Evolutionary conservation across 2,888 invertebrate species (phyloP).

Genomic region (Cephus runcator): DNA sequence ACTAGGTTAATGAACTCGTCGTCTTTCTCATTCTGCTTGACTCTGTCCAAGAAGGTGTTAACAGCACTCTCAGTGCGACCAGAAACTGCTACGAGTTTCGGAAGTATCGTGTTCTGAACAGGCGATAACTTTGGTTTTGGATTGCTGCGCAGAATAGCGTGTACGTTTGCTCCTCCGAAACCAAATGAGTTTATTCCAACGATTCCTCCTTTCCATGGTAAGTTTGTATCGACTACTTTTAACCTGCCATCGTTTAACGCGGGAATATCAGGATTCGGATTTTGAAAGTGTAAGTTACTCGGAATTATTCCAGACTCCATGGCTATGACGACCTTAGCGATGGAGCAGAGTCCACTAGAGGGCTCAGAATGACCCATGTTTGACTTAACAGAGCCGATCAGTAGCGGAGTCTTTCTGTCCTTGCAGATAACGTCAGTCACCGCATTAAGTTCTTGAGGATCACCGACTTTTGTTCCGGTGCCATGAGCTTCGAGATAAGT

Average conservation of each 20-base stretch:
- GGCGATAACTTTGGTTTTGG: slow-evolving; percentile 74
- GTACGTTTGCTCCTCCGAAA: slow-evolving; percentile 98
- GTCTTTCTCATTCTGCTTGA: slow-evolving; percentile 69
- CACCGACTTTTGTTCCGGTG: slow-evolving; percentile 98
- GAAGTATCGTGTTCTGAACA: slow-evolving; percentile 68
- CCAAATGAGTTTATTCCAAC: slow-evolving; percentile 97
- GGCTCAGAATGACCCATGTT: slow-evolving; percentile 99
- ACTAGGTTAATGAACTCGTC: slow-evolving; percentile 84
- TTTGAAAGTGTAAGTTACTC: slow-evolving; percentile 87
- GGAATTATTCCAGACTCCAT: slow-evolving; percentile 94
- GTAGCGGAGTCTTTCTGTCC: slow-evolving; percentile 79
- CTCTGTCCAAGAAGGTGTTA: slow-evolving; percentile 73
- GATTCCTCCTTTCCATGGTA: slow-evolving; percentile 90
- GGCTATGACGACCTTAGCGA: slow-evolving; percentile 91
- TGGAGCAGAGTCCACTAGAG: slow-evolving; percentile 88
- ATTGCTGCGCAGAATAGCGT: slow-evolving; percentile 85
- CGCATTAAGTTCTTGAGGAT: slow-evolving; percentile 96
- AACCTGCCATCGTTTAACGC: slow-evolving; percentile 90
- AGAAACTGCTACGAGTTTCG: slow-evolving; percentile 80
- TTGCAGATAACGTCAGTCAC: slow-evolving; percentile 93
- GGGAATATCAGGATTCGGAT: slow-evolving; percentile 90
- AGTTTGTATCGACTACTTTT: slow-evolving; percentile 87
- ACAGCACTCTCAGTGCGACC: slow-evolving; percentile 89
- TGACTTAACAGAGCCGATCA: slow-evolving; percentile 96
- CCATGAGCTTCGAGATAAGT: slow-evolving; percentile 97